phyloP scores from a whole-genome alignment of 1,140 invertebrate genomes.

The Sitobion miscanthi region DNA sequence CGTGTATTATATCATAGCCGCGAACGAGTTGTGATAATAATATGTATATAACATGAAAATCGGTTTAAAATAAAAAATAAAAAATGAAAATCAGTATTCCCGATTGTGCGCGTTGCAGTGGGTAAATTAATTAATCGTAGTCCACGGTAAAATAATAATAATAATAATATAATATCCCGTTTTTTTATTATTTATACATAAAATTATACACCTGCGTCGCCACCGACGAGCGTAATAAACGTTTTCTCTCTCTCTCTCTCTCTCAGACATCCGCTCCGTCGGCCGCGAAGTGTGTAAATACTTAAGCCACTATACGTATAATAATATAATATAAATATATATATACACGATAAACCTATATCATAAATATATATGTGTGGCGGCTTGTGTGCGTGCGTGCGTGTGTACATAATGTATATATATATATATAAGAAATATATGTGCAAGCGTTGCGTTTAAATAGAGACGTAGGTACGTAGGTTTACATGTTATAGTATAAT shows the following conservation, averaged over 20 bases:
- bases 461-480: background rate
- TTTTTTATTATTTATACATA: background rate
- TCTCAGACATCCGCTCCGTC: background rate
- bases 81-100: background rate
- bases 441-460: background rate
- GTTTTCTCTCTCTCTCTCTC: background rate
- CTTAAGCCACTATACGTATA: background rate
- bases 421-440: background rate
- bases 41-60: background rate
- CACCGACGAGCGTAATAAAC: background rate
- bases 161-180: background rate
- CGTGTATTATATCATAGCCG: background rate
- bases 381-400: background rate
- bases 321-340: background rate
- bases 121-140: conserved; percentile 20
- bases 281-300: conserved; percentile 22
- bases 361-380: background rate
- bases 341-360: background rate
- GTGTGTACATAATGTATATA: too few relatives aligned
- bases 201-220: conserved; percentile 6
- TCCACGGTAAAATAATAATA: background rate
- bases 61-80: background rate
- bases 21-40: background rate
- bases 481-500: conserved; percentile 17
- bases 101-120: background rate